These are phyloP conservation scores for Halictus rubicundus DNA, from an alignment of 1,140 invertebrate species.

Conservation along the genomic window DNA sequence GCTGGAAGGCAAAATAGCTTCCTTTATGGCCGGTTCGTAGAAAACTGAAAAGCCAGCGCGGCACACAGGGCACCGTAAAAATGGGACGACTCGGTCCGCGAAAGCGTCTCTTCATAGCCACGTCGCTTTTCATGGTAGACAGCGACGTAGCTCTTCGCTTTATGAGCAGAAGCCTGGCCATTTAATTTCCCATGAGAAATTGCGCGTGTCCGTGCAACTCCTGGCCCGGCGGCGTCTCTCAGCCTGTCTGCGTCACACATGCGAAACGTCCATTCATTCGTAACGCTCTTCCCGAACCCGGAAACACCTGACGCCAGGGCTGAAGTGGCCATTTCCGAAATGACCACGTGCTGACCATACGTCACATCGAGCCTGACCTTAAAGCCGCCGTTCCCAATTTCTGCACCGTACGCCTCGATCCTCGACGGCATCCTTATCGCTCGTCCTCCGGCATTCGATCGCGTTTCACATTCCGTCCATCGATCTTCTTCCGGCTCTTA, in stretches of 20 bases:
- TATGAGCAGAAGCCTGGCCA: slow-evolving; percentile 58
- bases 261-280: slow-evolving; percentile 66
- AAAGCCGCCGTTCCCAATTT: slow-evolving; percentile 45
- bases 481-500: slow-evolving; percentile 53
- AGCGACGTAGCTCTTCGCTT: slow-evolving; percentile 51
- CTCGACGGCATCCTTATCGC: background rate
- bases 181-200: slow-evolving; percentile 78
- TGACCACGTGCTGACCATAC: slow-evolving; percentile 72
- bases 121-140: slow-evolving; percentile 32
- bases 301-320: slow-evolving; percentile 58
- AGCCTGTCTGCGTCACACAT: slow-evolving; percentile 49
- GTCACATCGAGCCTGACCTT: slow-evolving; percentile 59
- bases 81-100: slow-evolving; percentile 30
- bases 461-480: slow-evolving; percentile 48
- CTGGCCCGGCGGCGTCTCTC: background rate
- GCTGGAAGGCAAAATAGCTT: background rate
- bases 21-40: slow-evolving; percentile 6
- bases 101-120: slow-evolving; percentile 32
- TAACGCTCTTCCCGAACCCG: slow-evolving; percentile 63
- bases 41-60: slow-evolving; percentile 27
- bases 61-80: slow-evolving; percentile 37
- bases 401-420: background rate
- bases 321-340: slow-evolving; percentile 71
- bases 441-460: slow-evolving; percentile 32
- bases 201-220: slow-evolving; percentile 56